Evolutionary conservation across 2,113 vertebrate species (phyloP).

Genomic region (Hydropotes inermis): DNA sequence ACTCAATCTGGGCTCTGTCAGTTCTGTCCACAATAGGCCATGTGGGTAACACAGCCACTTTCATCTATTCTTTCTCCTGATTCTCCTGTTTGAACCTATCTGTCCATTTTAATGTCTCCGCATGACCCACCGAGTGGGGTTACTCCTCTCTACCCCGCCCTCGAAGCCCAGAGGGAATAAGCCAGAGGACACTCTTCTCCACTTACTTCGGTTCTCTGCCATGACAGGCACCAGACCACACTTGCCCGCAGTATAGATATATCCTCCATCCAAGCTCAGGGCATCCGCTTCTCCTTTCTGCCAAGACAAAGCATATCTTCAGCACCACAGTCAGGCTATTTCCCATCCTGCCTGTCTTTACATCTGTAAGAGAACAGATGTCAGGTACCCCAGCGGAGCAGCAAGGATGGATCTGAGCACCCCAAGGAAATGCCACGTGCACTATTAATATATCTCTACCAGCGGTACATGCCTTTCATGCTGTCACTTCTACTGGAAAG

Average conservation of each 20-base stretch:
- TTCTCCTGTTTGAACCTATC: background rate
- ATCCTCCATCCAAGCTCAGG: constrained; percentile 89
- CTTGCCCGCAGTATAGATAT: constrained; percentile 88
- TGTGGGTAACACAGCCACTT: background rate
- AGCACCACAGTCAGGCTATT: background rate
- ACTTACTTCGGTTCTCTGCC: constrained; percentile 65
- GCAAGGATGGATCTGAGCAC: background rate
- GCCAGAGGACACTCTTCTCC: background rate
- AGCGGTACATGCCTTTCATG: rapidly evolving
- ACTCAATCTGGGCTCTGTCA: background rate
- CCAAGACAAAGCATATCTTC: constrained; percentile 20
- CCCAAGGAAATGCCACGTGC: rapidly evolving
- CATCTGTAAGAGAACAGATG: background rate
- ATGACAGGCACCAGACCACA: constrained; percentile 79
- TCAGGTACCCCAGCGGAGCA: background rate
- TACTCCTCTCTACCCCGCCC: background rate
- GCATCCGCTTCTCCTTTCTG: constrained; percentile 91
- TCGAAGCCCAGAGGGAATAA: background rate
- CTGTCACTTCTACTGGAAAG: background rate
- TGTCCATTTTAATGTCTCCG: background rate
- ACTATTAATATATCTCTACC: too few species aligned
- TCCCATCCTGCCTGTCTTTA: background rate
- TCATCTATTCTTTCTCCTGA: background rate
- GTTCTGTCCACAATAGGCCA: background rate
- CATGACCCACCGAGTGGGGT: rapidly evolving